Base-by-base conservation (phyloP, 2,797 vertebrate species). In the Gobionotothen gibberifrons region DNA sequence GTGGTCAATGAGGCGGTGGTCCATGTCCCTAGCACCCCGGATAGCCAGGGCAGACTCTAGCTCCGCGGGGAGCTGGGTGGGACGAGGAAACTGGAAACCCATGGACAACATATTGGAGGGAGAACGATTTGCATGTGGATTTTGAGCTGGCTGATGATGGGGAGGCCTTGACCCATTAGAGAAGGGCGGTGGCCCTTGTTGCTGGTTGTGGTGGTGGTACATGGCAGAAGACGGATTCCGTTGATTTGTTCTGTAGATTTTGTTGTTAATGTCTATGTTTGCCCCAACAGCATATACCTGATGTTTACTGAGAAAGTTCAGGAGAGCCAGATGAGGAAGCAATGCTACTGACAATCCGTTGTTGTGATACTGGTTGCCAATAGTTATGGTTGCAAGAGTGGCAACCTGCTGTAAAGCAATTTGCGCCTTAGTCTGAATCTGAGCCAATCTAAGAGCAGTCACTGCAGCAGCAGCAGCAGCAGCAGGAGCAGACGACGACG, bases 381-480 rank as follows among this genome's bases (percentile, higher is more conserved):
- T 70, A 72, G 93, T 82, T 87, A 85, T 52, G 65, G 93, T 77
- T 26, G 91, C 92, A 74, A 94, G 87, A 43, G 91, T 87, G 82
- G 94, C 89, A 87, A 94, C 93, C 60, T 89, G 95, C 83, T 89
- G 94, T 69, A 97, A 93, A 85, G 95, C 94, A 92, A 95, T 93
- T 69, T 90, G 95, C 26, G 94, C 94, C 90, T 94, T 81, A 81
- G 76, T 86, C 66, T 90, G 92, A 91, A 96, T 93, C 79, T 95
- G 95, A 85, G 95, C 95, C 90, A 97, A 91, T 90, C 93, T 92
- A 56, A 97, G 95, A 93, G 95, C 94, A 93, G 95, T 81, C 36
- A 73, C 68, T 52, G 77, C 74, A 43, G 85, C 79, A 75, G 67
- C 76, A 75, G 67, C 76, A 74, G 58, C 69, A 43, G 67, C 76